Evolutionary conservation across 30 jellyfish, hydroid and myxozoan species (phyloP).

Genomic region (Chrysaora quinquecirrha): DNA sequence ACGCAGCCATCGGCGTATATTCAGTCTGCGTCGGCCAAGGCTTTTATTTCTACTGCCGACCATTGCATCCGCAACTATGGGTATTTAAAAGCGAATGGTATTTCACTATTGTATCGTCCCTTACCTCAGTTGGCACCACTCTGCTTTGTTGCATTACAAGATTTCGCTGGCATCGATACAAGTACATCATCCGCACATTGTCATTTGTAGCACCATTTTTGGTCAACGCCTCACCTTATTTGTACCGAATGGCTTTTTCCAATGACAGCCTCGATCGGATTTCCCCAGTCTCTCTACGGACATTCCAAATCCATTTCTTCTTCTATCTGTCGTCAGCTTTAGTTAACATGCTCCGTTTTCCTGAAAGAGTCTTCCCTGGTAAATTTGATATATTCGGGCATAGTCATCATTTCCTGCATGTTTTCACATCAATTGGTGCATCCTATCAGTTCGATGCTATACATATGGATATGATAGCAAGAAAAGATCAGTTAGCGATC

Average conservation of each 20-base stretch:
- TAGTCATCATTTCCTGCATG: constrained; percentile 92
- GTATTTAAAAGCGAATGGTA: constrained; percentile 32
- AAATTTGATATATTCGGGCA: constrained; percentile 88
- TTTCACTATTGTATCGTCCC: constrained; percentile 50
- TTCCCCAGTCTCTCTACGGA: constrained; percentile 40
- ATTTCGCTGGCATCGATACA: constrained; percentile 69
- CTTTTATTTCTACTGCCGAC: constrained; percentile 81
- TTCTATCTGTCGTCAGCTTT: constrained; percentile 76
- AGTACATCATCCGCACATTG: constrained; percentile 77
- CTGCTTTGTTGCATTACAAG: constrained; percentile 81
- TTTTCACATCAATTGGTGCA: constrained; percentile 86
- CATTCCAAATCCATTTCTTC: constrained; percentile 67
- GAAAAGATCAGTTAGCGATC: constrained; percentile 16
- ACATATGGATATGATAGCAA: constrained; percentile 64
- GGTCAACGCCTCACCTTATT: constrained; percentile 89
- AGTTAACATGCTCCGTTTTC: constrained; percentile 84
- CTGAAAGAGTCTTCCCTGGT: constrained; percentile 93
- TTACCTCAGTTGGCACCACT: constrained; percentile 81
- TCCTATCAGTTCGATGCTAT: constrained; percentile 80
- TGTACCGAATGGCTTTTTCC: constrained; percentile 67
- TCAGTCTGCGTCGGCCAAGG: constrained; percentile 94
- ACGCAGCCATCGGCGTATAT: constrained; percentile 94
- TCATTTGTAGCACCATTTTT: constrained; percentile 85
- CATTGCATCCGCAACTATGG: constrained; percentile 35
- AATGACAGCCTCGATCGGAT: constrained; percentile 47